Base-by-base conservation (phyloP, 1,140 invertebrate genomes). In the Portunus trituberculatus region DNA sequence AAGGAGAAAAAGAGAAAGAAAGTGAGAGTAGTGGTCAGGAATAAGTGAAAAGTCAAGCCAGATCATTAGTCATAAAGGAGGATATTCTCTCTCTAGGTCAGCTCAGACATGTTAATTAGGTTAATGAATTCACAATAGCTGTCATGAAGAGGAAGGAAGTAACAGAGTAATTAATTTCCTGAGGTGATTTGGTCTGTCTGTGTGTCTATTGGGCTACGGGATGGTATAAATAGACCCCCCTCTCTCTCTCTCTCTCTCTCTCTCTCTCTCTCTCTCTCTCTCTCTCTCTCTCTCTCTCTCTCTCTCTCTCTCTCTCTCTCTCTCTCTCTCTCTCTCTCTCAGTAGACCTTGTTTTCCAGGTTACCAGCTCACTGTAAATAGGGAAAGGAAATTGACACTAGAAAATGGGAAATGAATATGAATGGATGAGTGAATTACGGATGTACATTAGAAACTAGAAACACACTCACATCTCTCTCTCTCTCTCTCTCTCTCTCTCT, bases 401-500 rank as follows among this genome's bases (percentile, higher is more conserved):
- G 52, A 76, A 76, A 76, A 76, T 76, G 25, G 67, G 67, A 76
- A 76, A 76, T 76, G 67, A 76, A 76, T 76, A 76, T 8, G 20
- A 76, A 7, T 7, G 67, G 67, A n/a, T 25, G 67, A 76, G 67
- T 25, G 20, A 76, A 2, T 76, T 12, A 76, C 67, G 25, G 25
- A 76, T n/a, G n/a, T 76, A 20, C 10, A 76, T 76, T 8, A 76
- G 67, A 20, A 25, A 2, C 0, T 7, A 76, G 25, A 76, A n/a
- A 20, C 7, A 12, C 10, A 4, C 20, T 76, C n/a, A 0, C 32
- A 4, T 39, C 0, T 89, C 46, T 46, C 28, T 89, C 32, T 45
- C 46, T 48, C 46, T 89, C 31, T 89, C n/a, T 48, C 87, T 89
- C 31, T 45, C n/a, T 48, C 31, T 46, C 45, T 88, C 86, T 88